Conservation (phyloP, 2,888 invertebrate genomes). For the Temnothorax ravouxi region DNA sequence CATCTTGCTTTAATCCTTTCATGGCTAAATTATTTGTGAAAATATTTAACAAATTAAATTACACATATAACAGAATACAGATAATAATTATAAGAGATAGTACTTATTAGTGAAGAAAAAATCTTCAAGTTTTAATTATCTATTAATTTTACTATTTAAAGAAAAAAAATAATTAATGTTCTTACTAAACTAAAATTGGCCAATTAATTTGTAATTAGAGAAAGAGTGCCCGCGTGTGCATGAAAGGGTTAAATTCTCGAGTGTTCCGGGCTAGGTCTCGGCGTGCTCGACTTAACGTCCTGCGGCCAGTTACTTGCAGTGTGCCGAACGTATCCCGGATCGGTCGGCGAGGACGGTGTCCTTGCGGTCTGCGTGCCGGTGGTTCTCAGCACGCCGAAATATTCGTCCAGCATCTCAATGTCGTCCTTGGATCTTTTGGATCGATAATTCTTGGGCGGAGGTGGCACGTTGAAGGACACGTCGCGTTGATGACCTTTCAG, state of each 20-base stretch:
- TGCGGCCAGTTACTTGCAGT: slow-evolving; percentile 90
- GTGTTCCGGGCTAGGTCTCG: slow-evolving; percentile 88
- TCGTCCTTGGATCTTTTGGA: slow-evolving; percentile 78
- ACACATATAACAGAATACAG: not conserved
- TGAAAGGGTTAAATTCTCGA: slow-evolving; percentile 47
- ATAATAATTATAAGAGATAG: not conserved
- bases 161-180: not conserved
- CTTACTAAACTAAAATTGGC: not conserved
- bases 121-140: not conserved
- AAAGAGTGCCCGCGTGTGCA: not conserved
- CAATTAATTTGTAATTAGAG: not conserved
- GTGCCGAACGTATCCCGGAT: slow-evolving; percentile 92
- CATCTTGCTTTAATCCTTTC: slow-evolving; percentile 23
- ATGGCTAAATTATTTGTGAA: slow-evolving; percentile 14
- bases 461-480: slow-evolving; percentile 81
- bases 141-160: not conserved
- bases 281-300: slow-evolving; percentile 87
- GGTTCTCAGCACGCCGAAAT: slow-evolving; percentile 80
- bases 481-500: slow-evolving; percentile 80
- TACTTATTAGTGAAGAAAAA: not conserved
- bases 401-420: slow-evolving; percentile 84
- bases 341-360: slow-evolving; percentile 89
- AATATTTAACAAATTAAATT: not conserved
- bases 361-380: slow-evolving; percentile 78
- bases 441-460: slow-evolving; percentile 76